Percentiles rank a stretch among this genome's conserved stretches.
These are phyloP conservation scores for Tragelaphus strepsiceros DNA, from an alignment of 2,113 vertebrate species.

Conservation along the genomic window DNA sequence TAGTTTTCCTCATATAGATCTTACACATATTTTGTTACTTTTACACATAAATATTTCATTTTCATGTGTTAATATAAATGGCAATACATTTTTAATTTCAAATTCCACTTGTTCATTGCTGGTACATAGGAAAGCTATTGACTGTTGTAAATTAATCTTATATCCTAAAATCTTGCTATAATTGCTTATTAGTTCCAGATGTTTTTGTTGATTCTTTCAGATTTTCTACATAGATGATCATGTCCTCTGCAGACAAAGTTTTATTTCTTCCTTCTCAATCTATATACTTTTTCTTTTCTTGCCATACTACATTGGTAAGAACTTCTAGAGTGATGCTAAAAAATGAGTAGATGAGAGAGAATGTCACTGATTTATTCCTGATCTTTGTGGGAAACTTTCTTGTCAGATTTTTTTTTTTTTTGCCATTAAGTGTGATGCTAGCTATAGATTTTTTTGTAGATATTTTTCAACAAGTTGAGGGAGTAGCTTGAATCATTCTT, in stretches of 20 bases:
- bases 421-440: neutral
- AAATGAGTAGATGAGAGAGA: neutral
- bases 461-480: neutral
- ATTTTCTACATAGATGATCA: neutral
- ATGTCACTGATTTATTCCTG: neutral
- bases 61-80: neutral
- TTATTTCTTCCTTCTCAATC: neutral
- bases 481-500: neutral
- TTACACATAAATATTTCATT: neutral
- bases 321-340: neutral
- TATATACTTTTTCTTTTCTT: neutral
- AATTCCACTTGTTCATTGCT: neutral
- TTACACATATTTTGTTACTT: neutral
- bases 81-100: neutral
- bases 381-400: neutral
- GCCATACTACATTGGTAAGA: neutral
- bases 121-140: neutral
- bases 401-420: neutral
- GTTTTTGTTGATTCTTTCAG: neutral
- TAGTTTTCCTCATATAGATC: neutral
- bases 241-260: neutral
- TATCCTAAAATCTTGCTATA: neutral
- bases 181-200: neutral
- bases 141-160: neutral
- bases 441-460: neutral